Percentiles rank a stretch among this genome's conserved stretches.
Evolutionary conservation across 2,888 invertebrate species (phyloP).

Genomic region (Nesidiocoris tenuis): DNA sequence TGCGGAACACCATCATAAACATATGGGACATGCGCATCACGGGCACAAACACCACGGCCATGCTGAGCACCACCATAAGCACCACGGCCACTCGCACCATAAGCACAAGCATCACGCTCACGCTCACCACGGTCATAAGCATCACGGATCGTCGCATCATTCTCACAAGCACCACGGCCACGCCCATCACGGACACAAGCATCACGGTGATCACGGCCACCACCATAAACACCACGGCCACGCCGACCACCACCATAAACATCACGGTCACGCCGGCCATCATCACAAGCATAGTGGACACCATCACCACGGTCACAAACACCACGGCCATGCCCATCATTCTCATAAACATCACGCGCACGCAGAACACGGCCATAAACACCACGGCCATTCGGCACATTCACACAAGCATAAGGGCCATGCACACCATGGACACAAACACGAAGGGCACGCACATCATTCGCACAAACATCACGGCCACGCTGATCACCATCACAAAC

Average conservation of each 20-base stretch:
- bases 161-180: conserved; percentile 50
- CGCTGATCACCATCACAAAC: conserved; percentile 49
- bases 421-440: conserved; percentile 49
- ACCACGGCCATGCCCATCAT: conserved; percentile 49
- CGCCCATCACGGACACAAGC: conserved; percentile 46
- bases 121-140: conserved; percentile 49
- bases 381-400: conserved; percentile 48
- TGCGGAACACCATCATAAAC: conserved; percentile 45
- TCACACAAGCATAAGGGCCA: conserved; percentile 49
- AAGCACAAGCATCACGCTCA: conserved; percentile 49
- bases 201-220: conserved; percentile 43
- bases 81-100: conserved; percentile 46
- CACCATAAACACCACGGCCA: conserved; percentile 47
- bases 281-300: conserved; percentile 47
- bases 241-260: conserved; percentile 44
- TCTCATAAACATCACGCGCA: conserved; percentile 48
- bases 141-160: conserved; percentile 48
- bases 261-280: conserved; percentile 43
- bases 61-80: conserved; percentile 46
- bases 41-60: conserved; percentile 47
- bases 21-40: conserved; percentile 45
- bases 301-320: conserved; percentile 46
- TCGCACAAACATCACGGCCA: conserved; percentile 49
- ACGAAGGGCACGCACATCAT: conserved; percentile 49
- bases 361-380: conserved; percentile 45